Percentiles rank a stretch among this genome's conserved stretches.
phyloP scores from a whole-genome alignment of 2,113 vertebrate genomes.

The Sinocyclocheilus rhinocerous region DNA sequence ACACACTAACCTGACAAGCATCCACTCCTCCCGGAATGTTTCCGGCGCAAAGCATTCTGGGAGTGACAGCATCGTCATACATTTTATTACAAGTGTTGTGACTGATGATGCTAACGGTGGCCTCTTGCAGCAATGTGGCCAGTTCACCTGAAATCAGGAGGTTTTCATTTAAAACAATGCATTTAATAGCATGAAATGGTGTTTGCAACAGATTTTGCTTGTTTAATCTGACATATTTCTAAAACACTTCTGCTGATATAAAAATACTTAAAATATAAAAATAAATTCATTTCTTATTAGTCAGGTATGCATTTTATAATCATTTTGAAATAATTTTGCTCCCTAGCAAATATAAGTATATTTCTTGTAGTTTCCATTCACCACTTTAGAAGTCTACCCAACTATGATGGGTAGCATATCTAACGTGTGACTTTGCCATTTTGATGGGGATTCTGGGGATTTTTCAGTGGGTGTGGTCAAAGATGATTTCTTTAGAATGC shows the following conservation, averaged over 20 bases:
- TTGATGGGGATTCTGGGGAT: neutral
- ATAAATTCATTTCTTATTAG: neutral
- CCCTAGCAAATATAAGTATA: neutral
- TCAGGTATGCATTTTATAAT: neutral
- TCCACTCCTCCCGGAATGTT: conserved; percentile 85
- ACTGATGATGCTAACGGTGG: conserved; percentile 83
- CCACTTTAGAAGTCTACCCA: too few species aligned
- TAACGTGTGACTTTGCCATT: neutral
- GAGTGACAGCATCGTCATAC: conserved; percentile 81
- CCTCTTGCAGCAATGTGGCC: conserved; percentile 82
- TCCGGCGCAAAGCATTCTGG: conserved; percentile 87
- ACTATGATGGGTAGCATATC: neutral
- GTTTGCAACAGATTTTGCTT: too few species aligned
- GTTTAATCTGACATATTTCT: neutral
- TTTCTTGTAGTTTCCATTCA: too few species aligned
- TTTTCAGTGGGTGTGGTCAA: neutral
- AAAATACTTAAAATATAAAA: neutral
- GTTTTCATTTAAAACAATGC: neutral
- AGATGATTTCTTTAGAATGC: neutral
- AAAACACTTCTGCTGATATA: neutral
- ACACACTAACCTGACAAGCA: conserved; percentile 81
- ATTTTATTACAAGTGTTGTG: conserved; percentile 82
- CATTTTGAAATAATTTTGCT: neutral
- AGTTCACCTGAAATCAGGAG: conserved; percentile 74
- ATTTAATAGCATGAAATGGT: neutral